Base-by-base conservation (phyloP, 2,797 vertebrate genomes). In the Myotis daubentonii region DNA sequence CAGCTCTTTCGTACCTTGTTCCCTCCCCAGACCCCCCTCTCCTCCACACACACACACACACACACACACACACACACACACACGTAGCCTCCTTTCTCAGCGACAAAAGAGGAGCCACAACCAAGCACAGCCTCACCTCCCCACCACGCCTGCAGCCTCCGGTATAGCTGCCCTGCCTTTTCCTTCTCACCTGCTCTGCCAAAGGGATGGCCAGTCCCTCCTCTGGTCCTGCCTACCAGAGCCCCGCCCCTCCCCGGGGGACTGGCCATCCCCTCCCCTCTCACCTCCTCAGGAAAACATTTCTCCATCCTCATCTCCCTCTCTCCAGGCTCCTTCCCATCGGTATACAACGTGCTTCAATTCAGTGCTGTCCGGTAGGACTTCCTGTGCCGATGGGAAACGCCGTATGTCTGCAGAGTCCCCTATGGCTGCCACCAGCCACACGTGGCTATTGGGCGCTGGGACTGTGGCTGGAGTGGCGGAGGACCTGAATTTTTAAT, bases 41-140 rank as follows among this genome's bases (percentile, higher is more conserved):
- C 2, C 30, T 30, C 44, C 41, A 2, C 49, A 0, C 1, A 38
- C 8, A 3, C 13, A 28, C 33, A 15, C 28, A 33, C 6, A 4
- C 13, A n/a, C 38, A 17, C 28, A 38, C 38, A 38, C 8, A 3
- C 13, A 23, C 33, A 15, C 28, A 33, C 8, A 4, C 13, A n/a
- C 38, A 17, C 28, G 33, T 71, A 3, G 6, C n/a, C 55, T 87
- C 23, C 41, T 47, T 90, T 36, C 47, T 12, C 49, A 4, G 44
- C 30, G 80, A 76, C 72, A 38, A 28, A 36, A 53, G 6, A 47
- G 60, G 33, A 79, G 49, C 81, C 47, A 13, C 19, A 79, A 33
- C 49, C 22, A 9, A 49, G 55, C 78, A n/a, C 30, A 2, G 53
- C 36, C 47, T 47, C 22, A 0, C 49, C 47, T n/a, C 36, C 28